A percentile compares a stretch with the other conserved stretches of the same genome.
Conservation (phyloP, 2,888 invertebrate genomes). For the Helobdella robusta region DNA sequence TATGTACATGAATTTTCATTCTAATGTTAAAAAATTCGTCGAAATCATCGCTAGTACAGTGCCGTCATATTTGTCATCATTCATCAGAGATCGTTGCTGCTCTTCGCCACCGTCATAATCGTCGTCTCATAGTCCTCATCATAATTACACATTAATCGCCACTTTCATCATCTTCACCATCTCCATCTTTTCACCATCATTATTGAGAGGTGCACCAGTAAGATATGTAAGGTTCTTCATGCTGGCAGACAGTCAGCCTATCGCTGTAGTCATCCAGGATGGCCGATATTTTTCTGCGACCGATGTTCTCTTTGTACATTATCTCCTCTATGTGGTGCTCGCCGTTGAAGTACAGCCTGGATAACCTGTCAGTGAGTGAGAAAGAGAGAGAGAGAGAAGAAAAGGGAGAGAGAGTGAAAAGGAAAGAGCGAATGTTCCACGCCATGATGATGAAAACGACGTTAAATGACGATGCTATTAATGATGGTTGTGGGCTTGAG, state of each 20-base stretch:
- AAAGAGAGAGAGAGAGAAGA: neutral
- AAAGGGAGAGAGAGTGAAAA: neutral
- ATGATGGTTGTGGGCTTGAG: neutral
- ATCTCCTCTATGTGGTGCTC: conserved; percentile 19
- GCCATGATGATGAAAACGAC: neutral
- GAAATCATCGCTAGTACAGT: too few species aligned
- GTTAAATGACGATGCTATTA: neutral
- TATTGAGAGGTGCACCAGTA: conserved; percentile 14
- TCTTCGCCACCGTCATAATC: too few species aligned
- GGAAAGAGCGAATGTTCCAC: neutral
- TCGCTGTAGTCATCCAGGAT: conserved; percentile 20
- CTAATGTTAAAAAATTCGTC: too few species aligned
- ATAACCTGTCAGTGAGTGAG: conserved; percentile 1
- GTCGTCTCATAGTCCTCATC: too few species aligned
- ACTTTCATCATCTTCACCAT: too few species aligned
- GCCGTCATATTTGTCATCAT: too few species aligned
- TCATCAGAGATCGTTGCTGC: too few species aligned
- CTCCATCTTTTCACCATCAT: neutral
- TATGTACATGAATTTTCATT: too few species aligned
- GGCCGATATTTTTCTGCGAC: conserved; percentile 1
- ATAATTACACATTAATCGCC: too few species aligned
- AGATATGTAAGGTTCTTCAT: conserved; percentile 13
- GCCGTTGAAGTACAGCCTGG: conserved; percentile 13
- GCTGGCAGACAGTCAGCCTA: conserved; percentile 8
- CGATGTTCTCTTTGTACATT: conserved; percentile 15